Evolutionary conservation across 2,113 vertebrate species (phyloP), one percentile per base, ranked within the genome.

Genomic region (Vidua chalybeata): DNA sequence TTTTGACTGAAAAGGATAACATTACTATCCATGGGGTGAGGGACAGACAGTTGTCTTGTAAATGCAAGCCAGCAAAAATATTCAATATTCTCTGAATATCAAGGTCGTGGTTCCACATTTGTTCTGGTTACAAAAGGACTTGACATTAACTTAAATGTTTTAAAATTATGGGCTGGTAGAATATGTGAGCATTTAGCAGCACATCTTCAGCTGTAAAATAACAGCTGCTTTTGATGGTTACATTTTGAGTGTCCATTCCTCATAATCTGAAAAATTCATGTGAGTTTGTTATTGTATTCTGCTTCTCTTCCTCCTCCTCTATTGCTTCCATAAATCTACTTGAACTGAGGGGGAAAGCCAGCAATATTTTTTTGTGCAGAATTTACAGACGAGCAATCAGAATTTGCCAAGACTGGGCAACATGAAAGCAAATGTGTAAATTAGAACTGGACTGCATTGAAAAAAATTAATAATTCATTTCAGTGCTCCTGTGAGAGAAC

Each of bases 381-480:
- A 94, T 94, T 97, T 94, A 77, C 55, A 87, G 78, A 45, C 59
- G 76, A 81, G 84, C 27, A 87, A 69, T 58, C 84, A 93, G n/a
- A 86, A 93, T 88, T 90, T 94, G 15, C 49, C 35, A 77, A 73
- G 73, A 79, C 41, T 0, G 14, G 79, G 82, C 74, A 87, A 84
- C 12, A 11, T 58, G 43, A 94, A 91, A 96, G 48, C 77, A 90
- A 73, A 93, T 46, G 43, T 64, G 48, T 86, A 94, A 87, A 96
- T 91, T 84, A 88, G 31, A 78, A 89, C 30, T 37, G 27, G 16
- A 75, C 35, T 71, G 39, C 51, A 41, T 9, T 76, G 71, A 66
- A 84, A 92, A 63, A 64, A 43, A 22, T 75, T 86, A 95, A 89
- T 92, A 92, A 94, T 96, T 96, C 75, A 96, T 96, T 95, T 93